Evolutionary conservation across 2,888 invertebrate genomes (phyloP), one percentile per base, ranked within the genome.

Genomic region (Brachypalpus laphriformis): DNA sequence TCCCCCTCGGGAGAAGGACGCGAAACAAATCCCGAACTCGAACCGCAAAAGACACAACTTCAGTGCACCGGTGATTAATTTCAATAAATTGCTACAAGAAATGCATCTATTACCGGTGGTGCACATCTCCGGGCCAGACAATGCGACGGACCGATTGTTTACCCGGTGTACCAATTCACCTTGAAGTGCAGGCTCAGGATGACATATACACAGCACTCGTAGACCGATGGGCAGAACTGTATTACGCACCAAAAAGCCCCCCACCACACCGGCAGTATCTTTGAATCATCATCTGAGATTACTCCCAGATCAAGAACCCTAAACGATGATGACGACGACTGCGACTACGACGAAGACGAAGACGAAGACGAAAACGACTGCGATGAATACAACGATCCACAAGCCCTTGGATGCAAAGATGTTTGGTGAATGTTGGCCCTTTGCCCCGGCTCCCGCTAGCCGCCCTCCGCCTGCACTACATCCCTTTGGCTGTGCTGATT

Each of bases 21-120:
- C 25, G 54, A 75, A 65, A 47, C 72, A 54, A 77, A 82, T 75
- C 76, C 70, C 5, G 11, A 22, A n/a, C 11, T 11, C 51, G n/a
- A 37, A 5, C 1, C 2, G 16, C 18, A 65, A 68, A 42, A 76
- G 59, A 61, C 20, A 70, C 61, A 77, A 45, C 42, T 70, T 61
- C 56, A 56, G 51, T 77, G 78, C 81, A 66, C 37, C 71, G 34
- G 86, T 86, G 86, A 86, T 86, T 86, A 86, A 82, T 86, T 86
- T 86, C 76, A 86, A 86, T 76, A 86, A 82, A 86, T 86, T 77
- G 86, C 86, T 70, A 86, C 82, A 86, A 82, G 86, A 86, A 86
- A 82, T 86, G 86, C 82, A 86, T 82, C 86, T 77, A 86, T 86
- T 82, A 72, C 74, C 51, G 56, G 68, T 40, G 51, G 25, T 54